Percentiles rank a stretch among this genome's conserved stretches.
phyloP scores from a whole-genome alignment of 2,888 invertebrate species.

The Timandra comae region DNA sequence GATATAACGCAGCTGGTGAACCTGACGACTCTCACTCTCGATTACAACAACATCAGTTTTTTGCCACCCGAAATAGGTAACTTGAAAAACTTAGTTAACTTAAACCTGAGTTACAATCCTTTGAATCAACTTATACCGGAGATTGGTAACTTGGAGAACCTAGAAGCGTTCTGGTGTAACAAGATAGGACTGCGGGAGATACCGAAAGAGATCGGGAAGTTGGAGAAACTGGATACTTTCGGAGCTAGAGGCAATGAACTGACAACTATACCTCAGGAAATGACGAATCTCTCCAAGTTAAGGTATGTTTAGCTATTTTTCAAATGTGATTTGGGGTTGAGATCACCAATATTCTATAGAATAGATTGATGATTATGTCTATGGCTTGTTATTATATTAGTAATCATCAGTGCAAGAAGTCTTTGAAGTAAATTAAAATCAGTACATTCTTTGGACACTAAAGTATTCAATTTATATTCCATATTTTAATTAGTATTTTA shows the following conservation, averaged over 20 bases:
- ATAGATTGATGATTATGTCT: no score
- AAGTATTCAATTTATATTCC: no score
- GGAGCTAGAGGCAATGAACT: slow-evolving; percentile 81
- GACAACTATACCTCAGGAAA: slow-evolving; percentile 71
- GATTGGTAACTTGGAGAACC: slow-evolving; percentile 75
- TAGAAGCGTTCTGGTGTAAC: slow-evolving; percentile 83
- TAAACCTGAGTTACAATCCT: slow-evolving; percentile 82
- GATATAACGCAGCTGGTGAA: slow-evolving; percentile 72
- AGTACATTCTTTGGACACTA: no score
- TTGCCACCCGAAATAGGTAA: slow-evolving; percentile 78
- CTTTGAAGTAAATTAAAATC: no score
- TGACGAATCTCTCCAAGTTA: slow-evolving; percentile 74
- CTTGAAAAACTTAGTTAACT: slow-evolving; percentile 75
- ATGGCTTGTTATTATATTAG: no score
- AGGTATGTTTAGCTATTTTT: no score
- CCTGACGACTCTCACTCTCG: slow-evolving; percentile 79
- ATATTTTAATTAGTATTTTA: no score
- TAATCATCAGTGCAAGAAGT: no score
- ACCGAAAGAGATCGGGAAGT: slow-evolving; percentile 78
- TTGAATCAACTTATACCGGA: slow-evolving; percentile 75
- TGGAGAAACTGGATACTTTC: slow-evolving; percentile 78
- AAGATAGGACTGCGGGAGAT: slow-evolving; percentile 72
- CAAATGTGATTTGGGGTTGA: no score
- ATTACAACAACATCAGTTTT: slow-evolving; percentile 78
- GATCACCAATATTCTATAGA: no score